A percentile compares a stretch with the other conserved stretches of the same genome.
These are phyloP conservation scores for Zaprionus taronus DNA, from an alignment of 1,140 invertebrate species.

Conservation along the genomic window DNA sequence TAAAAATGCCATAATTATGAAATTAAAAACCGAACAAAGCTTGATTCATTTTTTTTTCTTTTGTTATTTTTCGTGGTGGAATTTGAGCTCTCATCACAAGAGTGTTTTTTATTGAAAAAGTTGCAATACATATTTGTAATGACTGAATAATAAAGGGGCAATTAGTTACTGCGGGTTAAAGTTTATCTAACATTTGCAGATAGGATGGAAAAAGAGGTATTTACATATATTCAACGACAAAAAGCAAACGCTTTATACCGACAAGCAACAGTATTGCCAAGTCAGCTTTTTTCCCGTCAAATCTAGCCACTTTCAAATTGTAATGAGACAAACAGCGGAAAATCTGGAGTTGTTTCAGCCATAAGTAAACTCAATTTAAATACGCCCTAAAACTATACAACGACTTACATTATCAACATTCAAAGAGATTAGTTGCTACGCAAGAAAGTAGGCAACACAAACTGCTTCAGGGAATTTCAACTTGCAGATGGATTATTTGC, in stretches of 20 bases:
- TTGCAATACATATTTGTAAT: neutral
- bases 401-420: neutral
- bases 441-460: neutral
- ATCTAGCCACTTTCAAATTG: no score
- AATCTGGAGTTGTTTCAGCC: no score
- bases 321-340: no score
- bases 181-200: neutral
- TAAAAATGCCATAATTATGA: constrained; percentile 81
- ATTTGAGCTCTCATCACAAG: no score
- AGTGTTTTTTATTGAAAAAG: neutral
- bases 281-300: no score
- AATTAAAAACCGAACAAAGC: constrained; percentile 46
- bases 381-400: neutral
- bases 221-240: neutral
- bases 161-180: neutral
- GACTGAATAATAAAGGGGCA: neutral
- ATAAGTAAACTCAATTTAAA: neutral
- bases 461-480: neutral
- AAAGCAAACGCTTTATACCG: neutral
- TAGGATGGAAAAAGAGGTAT: neutral
- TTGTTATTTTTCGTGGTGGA: no score
- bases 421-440: no score
- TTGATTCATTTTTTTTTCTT: neutral
- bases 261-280: neutral
- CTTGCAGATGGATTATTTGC: neutral